phyloP scores from a whole-genome alignment of 1,140 invertebrate genomes.

The Leptestheria dahalacensis region DNA sequence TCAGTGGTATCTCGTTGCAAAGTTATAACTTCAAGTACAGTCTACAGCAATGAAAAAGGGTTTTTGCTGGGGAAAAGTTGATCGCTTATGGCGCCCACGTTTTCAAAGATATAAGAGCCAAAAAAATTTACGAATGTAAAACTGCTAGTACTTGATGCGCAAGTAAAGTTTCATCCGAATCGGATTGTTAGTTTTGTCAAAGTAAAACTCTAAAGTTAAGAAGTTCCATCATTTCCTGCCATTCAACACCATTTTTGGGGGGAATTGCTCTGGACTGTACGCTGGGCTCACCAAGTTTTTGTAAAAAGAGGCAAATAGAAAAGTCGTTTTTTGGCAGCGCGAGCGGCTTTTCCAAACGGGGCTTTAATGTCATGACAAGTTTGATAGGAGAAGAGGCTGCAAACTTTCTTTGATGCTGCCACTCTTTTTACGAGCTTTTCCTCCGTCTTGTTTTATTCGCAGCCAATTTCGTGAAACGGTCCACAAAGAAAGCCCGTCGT shows the following conservation, averaged over 20 bases:
- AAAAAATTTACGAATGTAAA: too few species aligned
- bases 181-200: neutral
- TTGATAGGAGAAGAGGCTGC: neutral
- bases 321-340: neutral
- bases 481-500: too few species aligned
- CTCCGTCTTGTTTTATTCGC: neutral
- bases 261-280: too few species aligned
- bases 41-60: too few species aligned
- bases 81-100: too few species aligned
- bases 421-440: neutral
- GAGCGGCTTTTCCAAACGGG: neutral
- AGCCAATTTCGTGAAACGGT: neutral
- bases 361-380: neutral
- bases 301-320: too few species aligned
- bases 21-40: neutral
- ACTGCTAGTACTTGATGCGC: neutral
- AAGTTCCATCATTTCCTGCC: neutral
- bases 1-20: neutral
- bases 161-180: neutral
- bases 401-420: neutral
- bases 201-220: neutral
- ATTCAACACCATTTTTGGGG: too few species aligned
- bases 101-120: too few species aligned
- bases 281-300: too few species aligned
- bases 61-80: too few species aligned